These are phyloP conservation scores for Holacanthus passer DNA, from an alignment of 2,113 vertebrate species.

Conservation along the genomic window DNA sequence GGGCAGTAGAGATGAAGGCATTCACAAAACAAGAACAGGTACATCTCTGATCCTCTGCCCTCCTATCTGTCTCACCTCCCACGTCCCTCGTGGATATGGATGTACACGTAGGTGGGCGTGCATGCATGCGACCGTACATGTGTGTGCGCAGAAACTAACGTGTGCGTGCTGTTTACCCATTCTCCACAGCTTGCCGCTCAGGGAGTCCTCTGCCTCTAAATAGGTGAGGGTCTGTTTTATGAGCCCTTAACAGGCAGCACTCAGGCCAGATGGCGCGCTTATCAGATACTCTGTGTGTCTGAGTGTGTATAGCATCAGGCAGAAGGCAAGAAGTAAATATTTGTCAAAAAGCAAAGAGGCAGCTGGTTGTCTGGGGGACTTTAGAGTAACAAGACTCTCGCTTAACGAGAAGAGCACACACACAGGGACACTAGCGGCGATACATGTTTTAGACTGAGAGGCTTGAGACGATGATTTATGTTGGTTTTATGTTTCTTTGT, in stretches of 20 bases:
- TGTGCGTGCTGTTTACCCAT: constrained; percentile 33
- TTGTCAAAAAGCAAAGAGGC: constrained; percentile 74
- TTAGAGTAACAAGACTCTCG: constrained; percentile 48
- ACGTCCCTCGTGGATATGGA: constrained; percentile 25
- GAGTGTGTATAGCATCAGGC: constrained; percentile 31
- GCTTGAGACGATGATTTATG: background rate
- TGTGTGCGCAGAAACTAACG: background rate
- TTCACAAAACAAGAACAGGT: constrained; percentile 24
- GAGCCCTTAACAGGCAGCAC: constrained; percentile 73
- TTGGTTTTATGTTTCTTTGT: background rate
- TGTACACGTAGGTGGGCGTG: constrained; percentile 16
- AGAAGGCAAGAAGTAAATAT: constrained; percentile 76
- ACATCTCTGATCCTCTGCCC: constrained; percentile 54
- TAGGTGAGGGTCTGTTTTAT: constrained; percentile 75
- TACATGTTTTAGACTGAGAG: constrained; percentile 1
- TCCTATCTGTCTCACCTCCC: constrained; percentile 41
- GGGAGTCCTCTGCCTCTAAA: constrained; percentile 47
- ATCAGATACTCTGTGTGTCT: constrained; percentile 67
- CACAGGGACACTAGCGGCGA: background rate
- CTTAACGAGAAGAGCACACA: constrained; percentile 48
- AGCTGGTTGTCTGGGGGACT: constrained; percentile 71
- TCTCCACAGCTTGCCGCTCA: constrained; percentile 14
- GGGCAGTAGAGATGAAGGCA: constrained; percentile 24
- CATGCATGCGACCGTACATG: background rate
- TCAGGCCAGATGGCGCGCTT: constrained; percentile 78